Evolutionary conservation across 2,113 vertebrate species (phyloP).

Genomic region (Percopsis transmontana): DNA sequence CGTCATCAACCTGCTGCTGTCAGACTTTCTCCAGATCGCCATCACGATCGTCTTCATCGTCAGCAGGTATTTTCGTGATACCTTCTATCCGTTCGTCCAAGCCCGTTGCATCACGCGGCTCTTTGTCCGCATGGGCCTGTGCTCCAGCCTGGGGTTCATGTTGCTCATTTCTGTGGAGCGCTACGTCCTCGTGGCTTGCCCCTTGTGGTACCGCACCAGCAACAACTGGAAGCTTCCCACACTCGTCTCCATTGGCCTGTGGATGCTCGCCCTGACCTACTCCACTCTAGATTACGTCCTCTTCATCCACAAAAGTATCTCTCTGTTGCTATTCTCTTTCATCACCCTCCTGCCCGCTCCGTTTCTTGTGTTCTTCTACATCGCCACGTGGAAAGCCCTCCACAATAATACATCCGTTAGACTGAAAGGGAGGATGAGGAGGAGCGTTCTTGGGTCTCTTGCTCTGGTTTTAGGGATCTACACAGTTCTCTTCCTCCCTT

Average conservation of each 20-base stretch:
- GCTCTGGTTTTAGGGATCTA: constrained; percentile 12
- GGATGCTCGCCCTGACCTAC: constrained; percentile 1
- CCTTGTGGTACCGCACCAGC: constrained; percentile 9
- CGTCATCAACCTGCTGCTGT: constrained; percentile 21
- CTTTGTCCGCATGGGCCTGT: constrained; percentile 12
- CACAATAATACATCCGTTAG: neutral
- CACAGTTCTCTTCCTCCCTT: constrained; percentile 16
- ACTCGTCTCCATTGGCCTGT: constrained; percentile 8
- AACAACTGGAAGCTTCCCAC: neutral
- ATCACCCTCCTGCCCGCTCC: constrained; percentile 13
- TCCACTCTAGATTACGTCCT: constrained; percentile 6
- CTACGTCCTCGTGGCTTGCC: constrained; percentile 6
- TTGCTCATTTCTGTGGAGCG: constrained; percentile 28
- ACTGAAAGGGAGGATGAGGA: neutral
- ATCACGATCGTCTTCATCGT: constrained; percentile 17
- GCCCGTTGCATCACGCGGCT: constrained; percentile 2
- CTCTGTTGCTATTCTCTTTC: constrained; percentile 4
- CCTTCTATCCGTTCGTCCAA: neutral
- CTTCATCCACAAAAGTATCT: neutral
- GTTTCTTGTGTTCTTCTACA: constrained; percentile 7
- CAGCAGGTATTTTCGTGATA: constrained; percentile 7
- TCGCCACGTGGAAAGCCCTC: constrained; percentile 9
- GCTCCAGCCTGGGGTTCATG: constrained; percentile 17
- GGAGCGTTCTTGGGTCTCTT: constrained; percentile 5
- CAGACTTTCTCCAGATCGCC: constrained; percentile 23